Percentiles rank a stretch among this genome's conserved stretches.
These are phyloP conservation scores for Meghimatium bilineatum DNA, from an alignment of 2,888 invertebrate species.

Conservation along the genomic window DNA sequence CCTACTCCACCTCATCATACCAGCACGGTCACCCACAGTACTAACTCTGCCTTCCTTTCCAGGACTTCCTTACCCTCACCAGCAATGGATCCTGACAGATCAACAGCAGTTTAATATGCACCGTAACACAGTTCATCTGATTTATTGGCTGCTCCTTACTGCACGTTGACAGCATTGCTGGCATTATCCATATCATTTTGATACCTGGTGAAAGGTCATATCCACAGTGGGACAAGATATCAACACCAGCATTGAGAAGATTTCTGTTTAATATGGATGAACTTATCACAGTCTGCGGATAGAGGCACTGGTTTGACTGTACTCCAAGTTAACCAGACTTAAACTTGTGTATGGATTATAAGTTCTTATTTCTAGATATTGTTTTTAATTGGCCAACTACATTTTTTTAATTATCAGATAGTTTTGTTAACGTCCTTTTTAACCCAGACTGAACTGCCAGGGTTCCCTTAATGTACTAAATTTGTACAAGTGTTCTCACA, in stretches of 20 bases:
- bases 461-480: too few relatives aligned
- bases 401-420: too few relatives aligned
- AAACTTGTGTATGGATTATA: too few relatives aligned
- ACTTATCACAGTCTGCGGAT: not conserved
- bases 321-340: too few relatives aligned
- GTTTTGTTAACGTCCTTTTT: too few relatives aligned
- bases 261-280: not conserved
- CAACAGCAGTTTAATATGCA: slow-evolving; percentile 33
- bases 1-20: slow-evolving; percentile 30
- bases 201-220: not conserved
- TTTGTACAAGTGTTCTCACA: too few relatives aligned
- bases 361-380: too few relatives aligned
- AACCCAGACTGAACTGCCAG: too few relatives aligned
- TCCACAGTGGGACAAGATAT: not conserved
- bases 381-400: too few relatives aligned
- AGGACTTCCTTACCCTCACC: slow-evolving; percentile 24
- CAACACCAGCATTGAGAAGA: not conserved
- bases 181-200: not conserved
- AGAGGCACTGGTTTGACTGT: too few relatives aligned
- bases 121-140: not conserved
- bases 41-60: slow-evolving; percentile 30
- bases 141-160: not conserved
- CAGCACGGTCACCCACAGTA: not conserved
- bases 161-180: not conserved
- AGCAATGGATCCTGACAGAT: slow-evolving; percentile 27